A percentile compares a stretch with the other conserved stretches of the same genome.
These are phyloP conservation scores for Pedetes capensis DNA, from an alignment of 2,113 vertebrate species.

Conservation along the genomic window DNA sequence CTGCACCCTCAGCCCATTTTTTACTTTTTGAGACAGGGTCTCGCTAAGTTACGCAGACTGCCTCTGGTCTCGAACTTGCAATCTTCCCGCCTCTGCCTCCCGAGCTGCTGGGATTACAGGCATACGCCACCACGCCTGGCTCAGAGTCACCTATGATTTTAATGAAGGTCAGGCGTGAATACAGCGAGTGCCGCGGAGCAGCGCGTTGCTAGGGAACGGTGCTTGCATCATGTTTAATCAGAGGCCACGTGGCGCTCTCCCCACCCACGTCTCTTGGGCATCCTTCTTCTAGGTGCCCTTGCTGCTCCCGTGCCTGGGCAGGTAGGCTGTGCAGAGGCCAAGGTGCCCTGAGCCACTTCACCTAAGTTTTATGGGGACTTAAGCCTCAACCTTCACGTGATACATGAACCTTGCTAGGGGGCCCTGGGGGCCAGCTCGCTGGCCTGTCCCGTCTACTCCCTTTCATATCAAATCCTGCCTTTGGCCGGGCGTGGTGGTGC, in stretches of 20 bases:
- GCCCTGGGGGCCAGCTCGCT: background rate
- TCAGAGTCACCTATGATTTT: background rate
- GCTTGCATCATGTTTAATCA: background rate
- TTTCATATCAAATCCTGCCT: accelerated
- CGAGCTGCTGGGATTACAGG: too few relatives aligned
- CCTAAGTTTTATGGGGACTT: accelerated
- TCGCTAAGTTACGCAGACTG: too few relatives aligned
- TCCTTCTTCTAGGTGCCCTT: background rate
- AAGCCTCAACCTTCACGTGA: background rate
- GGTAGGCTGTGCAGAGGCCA: background rate
- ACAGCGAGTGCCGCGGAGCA: accelerated
- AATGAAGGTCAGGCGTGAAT: background rate
- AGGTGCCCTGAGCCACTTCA: background rate
- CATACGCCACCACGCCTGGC: too few relatives aligned
- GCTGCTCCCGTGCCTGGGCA: background rate
- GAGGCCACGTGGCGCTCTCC: background rate
- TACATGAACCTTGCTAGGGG: accelerated
- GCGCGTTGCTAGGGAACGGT: background rate
- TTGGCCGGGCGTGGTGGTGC: too few relatives aligned
- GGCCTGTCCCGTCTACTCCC: accelerated
- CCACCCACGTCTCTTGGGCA: accelerated
- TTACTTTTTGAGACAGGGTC: too few relatives aligned
- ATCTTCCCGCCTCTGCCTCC: too few relatives aligned
- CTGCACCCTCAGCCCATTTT: too few relatives aligned
- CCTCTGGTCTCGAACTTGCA: too few relatives aligned